Base-by-base conservation (phyloP, 2,113 vertebrate genomes). In the Pithys albifrons region DNA sequence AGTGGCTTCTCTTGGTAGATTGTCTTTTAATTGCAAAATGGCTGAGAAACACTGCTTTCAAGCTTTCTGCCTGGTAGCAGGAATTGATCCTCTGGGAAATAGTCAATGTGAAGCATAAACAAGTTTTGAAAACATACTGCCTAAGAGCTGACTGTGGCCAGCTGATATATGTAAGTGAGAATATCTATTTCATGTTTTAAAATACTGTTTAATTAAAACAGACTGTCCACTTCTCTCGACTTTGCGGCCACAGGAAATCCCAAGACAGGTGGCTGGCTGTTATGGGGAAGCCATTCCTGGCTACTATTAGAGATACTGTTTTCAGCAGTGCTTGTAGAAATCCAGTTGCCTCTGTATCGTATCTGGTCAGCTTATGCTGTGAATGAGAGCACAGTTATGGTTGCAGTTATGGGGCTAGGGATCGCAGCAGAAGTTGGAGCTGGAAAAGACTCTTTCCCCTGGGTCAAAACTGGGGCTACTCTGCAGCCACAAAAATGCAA, bases 291-390 rank as follows among this genome's bases (percentile, higher is more conserved):
- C 10, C 17, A 5, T 49, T 79, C 55, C 24, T 52, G 15, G 20
- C 25, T 76, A 1, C 45, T 46, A 1, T 55, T 22, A 37, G 67
- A 91, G 61, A 8, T 31, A 19, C 4, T 83, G 20, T 43, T 80
- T 82, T 83, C 18, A 19, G 46, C 45, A 73, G 25, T 11, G n/a
- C 64, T 20, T 41, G 19, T 7, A 64, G 51, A 59, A 85, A 70
- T 35, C 10, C 0, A 0, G 0, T 45, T 52, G 31, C 31, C 29
- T 67, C 62, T 35, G 16, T 46, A n/a, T 49, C 46, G 4, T 73
- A 49, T 65, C 66, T 52, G 14, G 52, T 85, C 58, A 66, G 58
- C 8, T 66, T 35, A 22, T 12, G 41, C 66, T 83, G 49, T 51
- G 23, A 79, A 66, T 23, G 25, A 77, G 23, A 94, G 59, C 67